phyloP scores from a whole-genome alignment of 2,797 vertebrate genomes.

The Pipistrellus pygmaeus region DNA sequence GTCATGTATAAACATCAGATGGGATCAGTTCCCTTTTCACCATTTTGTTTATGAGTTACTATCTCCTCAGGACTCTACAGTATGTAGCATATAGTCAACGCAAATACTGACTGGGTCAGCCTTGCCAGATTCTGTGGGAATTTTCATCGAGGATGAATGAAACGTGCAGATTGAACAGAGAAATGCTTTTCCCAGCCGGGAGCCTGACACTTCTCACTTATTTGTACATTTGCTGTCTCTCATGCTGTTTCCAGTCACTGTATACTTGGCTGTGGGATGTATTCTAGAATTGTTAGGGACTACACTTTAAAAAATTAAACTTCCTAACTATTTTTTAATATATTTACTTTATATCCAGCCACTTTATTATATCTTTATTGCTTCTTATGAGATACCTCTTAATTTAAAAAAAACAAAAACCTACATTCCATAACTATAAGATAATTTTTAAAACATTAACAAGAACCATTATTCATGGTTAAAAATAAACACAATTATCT shows the following conservation, averaged over 20 bases:
- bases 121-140: not conserved
- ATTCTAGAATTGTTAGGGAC: not conserved
- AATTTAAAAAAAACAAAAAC: not conserved
- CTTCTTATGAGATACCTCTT: not conserved
- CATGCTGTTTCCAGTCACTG: not conserved
- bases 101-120: not conserved
- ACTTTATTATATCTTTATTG: not conserved
- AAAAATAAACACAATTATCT: not conserved
- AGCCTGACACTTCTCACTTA: not conserved
- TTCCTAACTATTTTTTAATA: not conserved
- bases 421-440: not conserved
- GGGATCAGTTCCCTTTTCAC: not conserved
- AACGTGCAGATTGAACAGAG: not conserved
- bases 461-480: not conserved
- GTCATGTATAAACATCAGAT: not conserved
- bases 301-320: not conserved
- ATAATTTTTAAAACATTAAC: conserved; percentile 20
- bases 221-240: not conserved
- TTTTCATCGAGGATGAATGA: conserved; percentile 25
- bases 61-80: not conserved
- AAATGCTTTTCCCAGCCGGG: not conserved
- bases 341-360: conserved; percentile 18
- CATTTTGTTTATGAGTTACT: not conserved
- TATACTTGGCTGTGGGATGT: not conserved
- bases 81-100: not conserved